Base-by-base conservation (phyloP, 2,888 invertebrate species). In the Choristoneura rosaceana region DNA sequence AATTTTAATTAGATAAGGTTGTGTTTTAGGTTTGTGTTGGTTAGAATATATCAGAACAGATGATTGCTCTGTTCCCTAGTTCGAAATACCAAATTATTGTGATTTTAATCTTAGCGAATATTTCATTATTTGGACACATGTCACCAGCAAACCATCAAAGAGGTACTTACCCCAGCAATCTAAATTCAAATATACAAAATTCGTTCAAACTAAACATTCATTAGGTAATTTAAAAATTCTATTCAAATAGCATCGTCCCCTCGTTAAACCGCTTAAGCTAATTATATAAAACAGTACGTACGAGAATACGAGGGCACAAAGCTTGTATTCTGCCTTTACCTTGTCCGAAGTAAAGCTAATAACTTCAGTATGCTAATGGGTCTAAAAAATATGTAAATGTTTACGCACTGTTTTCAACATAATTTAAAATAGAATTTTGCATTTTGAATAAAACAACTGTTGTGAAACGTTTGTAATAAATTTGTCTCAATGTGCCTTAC, bases 151-250 rank as follows among this genome's bases (percentile, higher is more conserved):
- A 78, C 73, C 76, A 80, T 84, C 84, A 87, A 87, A 84, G 74
- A 74, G 78, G 71, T 78, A 70, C 78, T 75, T 70, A 80, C 87
- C 86, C 90, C 89, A 80, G 74, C 82, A 87, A 90, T 90, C 81
- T 87, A 88, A 85, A 93, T 92, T 91, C 85, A 91, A 92, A 92
- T 90, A 87, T 79, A 82, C 79, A 77, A 89, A 87, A 88, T 89
- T 85, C 87, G 87, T 86, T 83, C 87, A 92, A 92, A 92, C 91
- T 87, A 94, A 94, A 93, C 93, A 92, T 92, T 93, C 85, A 92
- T 93, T 92, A 91, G 79, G 81, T 84, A 79, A 87, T 87, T 86
- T 85, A 77, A 83, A 87, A 91, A 87, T 84, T 86, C 84, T 82
- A 81, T 85, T 83, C 84, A 83, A 84, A 86, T 79, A 81, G 75